Base-by-base conservation (phyloP, 1,140 invertebrate species). In the Drosophila athabasca region DNA sequence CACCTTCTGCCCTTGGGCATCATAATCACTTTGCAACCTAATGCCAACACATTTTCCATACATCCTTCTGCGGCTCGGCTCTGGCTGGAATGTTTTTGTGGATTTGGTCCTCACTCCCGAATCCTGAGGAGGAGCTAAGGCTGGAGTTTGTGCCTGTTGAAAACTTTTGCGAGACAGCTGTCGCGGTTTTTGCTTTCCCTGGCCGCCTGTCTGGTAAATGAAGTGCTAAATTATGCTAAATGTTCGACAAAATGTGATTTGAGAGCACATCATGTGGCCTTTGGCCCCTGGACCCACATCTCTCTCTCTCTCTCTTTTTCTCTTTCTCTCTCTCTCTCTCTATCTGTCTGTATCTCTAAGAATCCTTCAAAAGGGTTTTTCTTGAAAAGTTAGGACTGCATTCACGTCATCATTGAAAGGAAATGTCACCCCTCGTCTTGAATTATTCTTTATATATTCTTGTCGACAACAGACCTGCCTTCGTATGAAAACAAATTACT, bases 211-310 rank as follows among this genome's bases (percentile, higher is more conserved):
- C 79, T 54, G 44, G 51, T 45, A 64, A 85, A 87, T 87, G 82
- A 87, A 87, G 78, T 87, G 78, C 75, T 87, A 87, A 87, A 87
- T 85, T 81, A 87, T 87, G 82, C 82, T 87, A 81, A 87, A 81
- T 82, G 82, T 81, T 62, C 49, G 81, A 58, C 76, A 64, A 85
- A 84, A 84, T 69, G 67, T 77, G 78, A 87, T 81, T 84, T 76
- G 51, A 72, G 72, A 57, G 52, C 48, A 29, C 60, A 74, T 49
- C 69, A 64, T 15, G 41, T 69, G 51, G 69, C 17, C 44, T 44
- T 35, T 68, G 66, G 43, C 64, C 51, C 26, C 35, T 35, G 41
- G n/a, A 31, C 26, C 9, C 49, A 22, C n/a, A 11, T 26, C 24
- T 64, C n/a, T 7, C 3, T 11, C n/a, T 22, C 26, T 31, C 26